Evolutionary conservation across 2,797 vertebrate species (phyloP).

Genomic region (Scyliorhinus canicula): DNA sequence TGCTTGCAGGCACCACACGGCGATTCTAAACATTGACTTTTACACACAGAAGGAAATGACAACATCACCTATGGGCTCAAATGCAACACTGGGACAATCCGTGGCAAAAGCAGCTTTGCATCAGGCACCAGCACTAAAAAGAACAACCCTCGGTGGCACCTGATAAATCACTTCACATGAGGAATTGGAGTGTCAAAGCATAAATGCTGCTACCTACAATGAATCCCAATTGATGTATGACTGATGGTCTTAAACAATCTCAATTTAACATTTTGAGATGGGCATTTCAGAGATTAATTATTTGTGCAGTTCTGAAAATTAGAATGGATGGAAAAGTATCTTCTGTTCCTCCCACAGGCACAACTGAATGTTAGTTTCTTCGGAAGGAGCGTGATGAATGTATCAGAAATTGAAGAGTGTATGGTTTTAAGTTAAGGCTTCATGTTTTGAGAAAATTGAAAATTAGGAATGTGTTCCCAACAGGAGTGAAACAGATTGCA

Average conservation of each 20-base stretch:
- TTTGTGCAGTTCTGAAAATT: neutral
- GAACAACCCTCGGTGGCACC: neutral
- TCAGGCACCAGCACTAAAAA: neutral
- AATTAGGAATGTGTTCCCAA: neutral
- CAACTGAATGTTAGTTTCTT: no score
- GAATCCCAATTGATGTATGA: neutral
- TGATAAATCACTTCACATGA: neutral
- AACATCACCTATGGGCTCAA: neutral
- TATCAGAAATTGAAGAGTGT: no score
- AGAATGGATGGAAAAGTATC: no score
- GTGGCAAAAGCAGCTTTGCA: no score
- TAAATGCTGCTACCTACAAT: neutral
- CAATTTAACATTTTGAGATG: neutral
- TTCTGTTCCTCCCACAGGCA: no score
- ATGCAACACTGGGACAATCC: neutral
- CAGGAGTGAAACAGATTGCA: neutral
- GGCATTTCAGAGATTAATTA: neutral
- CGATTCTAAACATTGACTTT: neutral
- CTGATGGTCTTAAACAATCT: neutral
- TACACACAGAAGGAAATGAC: neutral
- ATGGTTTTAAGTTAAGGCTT: no score
- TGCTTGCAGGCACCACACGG: neutral
- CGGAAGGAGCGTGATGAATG: no score
- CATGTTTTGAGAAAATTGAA: neutral
- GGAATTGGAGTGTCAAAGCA: neutral